These are phyloP conservation scores for Phortica magna DNA, from an alignment of 2,888 invertebrate genomes.

Conservation along the genomic window DNA sequence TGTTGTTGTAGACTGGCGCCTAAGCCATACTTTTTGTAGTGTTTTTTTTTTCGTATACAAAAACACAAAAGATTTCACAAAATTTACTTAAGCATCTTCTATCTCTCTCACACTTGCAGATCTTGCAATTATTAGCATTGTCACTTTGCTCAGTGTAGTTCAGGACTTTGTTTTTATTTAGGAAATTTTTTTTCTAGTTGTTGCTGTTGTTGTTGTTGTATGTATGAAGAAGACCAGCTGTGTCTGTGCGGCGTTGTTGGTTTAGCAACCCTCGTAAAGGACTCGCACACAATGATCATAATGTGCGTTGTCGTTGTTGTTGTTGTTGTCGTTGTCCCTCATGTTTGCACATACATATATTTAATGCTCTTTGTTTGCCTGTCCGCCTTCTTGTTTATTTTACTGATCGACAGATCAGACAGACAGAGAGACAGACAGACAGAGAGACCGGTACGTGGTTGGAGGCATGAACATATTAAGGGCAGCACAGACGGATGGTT, in stretches of 20 bases:
- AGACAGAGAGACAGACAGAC: conserved; percentile 11
- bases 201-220: background rate
- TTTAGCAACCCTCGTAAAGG: conserved; percentile 24
- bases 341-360: background rate
- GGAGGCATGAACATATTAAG: too few relatives aligned
- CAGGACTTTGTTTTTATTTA: background rate
- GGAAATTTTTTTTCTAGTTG: background rate
- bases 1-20: too few relatives aligned
- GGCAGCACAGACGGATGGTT: too few relatives aligned
- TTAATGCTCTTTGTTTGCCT: background rate
- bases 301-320: conserved; percentile 63
- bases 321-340: background rate
- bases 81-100: too few relatives aligned
- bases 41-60: too few relatives aligned
- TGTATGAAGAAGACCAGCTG: background rate
- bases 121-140: background rate
- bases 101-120: background rate
- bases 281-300: conserved; percentile 13
- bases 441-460: background rate
- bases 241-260: conserved; percentile 7
- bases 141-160: conserved; percentile 2
- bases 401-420: conserved; percentile 5
- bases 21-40: too few relatives aligned
- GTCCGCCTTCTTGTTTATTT: background rate
- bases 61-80: too few relatives aligned